Evolutionary conservation across 2,113 vertebrate genomes (phyloP).

Genomic region (Onychorhynchus coronatus): DNA sequence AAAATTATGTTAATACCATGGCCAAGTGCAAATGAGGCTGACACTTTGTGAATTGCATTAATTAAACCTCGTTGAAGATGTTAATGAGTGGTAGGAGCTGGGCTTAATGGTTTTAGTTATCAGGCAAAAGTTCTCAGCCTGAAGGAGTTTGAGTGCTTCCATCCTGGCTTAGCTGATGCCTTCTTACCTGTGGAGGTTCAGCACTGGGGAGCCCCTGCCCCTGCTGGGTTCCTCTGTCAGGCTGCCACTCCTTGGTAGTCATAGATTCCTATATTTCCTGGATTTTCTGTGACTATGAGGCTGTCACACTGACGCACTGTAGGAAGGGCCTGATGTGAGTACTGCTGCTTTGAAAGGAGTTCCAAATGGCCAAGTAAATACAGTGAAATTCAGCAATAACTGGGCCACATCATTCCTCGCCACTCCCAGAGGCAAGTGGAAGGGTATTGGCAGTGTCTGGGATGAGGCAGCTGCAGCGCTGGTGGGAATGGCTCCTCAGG

Average conservation of each 20-base stretch:
- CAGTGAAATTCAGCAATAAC: background rate
- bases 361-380: background rate
- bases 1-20: background rate
- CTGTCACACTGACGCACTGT: background rate
- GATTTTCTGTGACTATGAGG: background rate
- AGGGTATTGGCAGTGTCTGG: rapidly evolving
- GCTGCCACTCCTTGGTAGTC: background rate
- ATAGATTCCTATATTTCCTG: background rate
- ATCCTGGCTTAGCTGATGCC: background rate
- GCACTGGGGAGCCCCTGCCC: background rate
- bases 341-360: background rate
- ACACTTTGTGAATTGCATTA: background rate
- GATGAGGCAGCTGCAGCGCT: no score
- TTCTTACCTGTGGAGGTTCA: background rate
- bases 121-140: background rate
- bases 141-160: background rate
- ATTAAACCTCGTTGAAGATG: background rate
- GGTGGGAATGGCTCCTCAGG: background rate
- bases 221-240: background rate
- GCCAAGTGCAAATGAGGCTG: background rate
- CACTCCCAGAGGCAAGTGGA: rapidly evolving
- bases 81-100: background rate
- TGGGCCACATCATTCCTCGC: rapidly evolving
- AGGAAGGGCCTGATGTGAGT: background rate
- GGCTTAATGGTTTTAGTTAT: background rate